Evolutionary conservation across 2,113 vertebrate genomes (phyloP), one percentile per base, ranked within the genome.

Genomic region (Argyrosomus japonicus): DNA sequence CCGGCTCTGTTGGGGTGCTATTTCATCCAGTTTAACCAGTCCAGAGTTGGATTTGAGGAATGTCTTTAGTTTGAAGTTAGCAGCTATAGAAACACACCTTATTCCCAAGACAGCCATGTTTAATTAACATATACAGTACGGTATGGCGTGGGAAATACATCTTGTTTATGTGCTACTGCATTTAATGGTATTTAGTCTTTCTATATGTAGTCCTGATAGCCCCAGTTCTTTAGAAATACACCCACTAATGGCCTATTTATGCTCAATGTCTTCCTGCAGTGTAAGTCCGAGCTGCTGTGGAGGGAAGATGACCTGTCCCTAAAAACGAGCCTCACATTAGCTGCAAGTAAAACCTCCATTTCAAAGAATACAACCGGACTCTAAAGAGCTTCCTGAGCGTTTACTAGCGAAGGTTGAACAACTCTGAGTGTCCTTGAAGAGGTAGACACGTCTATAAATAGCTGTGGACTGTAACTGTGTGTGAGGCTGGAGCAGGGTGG

Each of bases 361-460:
- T 27, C 18, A 76, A 74, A 69, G 57, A 58, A 45, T 2, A 45
- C n/a, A 61, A 36, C 6, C 18, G 1, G 43, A 57, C 48, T 32
- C 48, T 13, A n/a, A 79, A 70, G 56, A 71, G 75, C 40, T 47
- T 82, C 62, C 45, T 6, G 74, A 62, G 83, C 65, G 68, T 77
- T 74, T 77, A 57, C 60, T 6, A 64, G 74, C 9, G 54, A 68
- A 71, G 88, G 82, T 32, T 68, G 53, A 77, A 83, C 57, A 56
- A 63, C 60, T 69, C 60, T 0, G 29, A 61, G 65, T 43, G 83
- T 79, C 83, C 81, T 82, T 87, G 72, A 80, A 65, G 68, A 83
- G 68, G 73, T 5, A 80, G 79, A 80, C 6, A 43, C 23, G 78
- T 80, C 89, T 80, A 82, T 86, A 63, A 77, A 82, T 78, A 87